phyloP scores from a whole-genome alignment of 1,140 invertebrate species.

The Drosophila obscura region DNA sequence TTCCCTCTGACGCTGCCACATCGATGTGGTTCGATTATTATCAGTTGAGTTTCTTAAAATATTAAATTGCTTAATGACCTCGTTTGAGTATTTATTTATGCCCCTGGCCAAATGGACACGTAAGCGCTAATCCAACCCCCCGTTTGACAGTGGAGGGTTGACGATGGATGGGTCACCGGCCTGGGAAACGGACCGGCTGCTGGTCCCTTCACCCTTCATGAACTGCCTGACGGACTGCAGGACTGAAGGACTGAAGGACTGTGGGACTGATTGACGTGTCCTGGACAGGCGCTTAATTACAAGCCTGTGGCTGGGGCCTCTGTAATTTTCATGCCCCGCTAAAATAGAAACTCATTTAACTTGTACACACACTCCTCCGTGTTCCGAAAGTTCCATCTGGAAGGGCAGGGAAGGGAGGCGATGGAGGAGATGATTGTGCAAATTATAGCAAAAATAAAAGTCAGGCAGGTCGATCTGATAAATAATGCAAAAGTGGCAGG shows the following conservation, averaged over 20 bases:
- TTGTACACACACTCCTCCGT: slow-evolving; percentile 36
- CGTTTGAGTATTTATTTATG: slow-evolving; percentile 60
- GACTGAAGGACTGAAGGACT: slow-evolving; percentile 22
- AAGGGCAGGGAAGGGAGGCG: background rate
- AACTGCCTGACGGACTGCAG: slow-evolving; percentile 3
- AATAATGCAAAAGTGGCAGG: slow-evolving; percentile 68
- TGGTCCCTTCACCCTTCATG: slow-evolving; percentile 28
- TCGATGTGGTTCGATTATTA: slow-evolving; percentile 72
- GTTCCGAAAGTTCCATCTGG: slow-evolving; percentile 28
- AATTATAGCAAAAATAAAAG: slow-evolving; percentile 61
- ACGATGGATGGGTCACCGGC: slow-evolving; percentile 4
- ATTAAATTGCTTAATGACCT: slow-evolving; percentile 82
- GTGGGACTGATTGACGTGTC: slow-evolving; percentile 62
- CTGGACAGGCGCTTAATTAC: slow-evolving; percentile 69
- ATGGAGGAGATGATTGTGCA: slow-evolving; percentile 45
- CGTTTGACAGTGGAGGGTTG: background rate
- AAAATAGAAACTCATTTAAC: slow-evolving; percentile 62
- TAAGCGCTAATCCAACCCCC: slow-evolving; percentile 52
- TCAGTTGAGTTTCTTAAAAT: slow-evolving; percentile 73
- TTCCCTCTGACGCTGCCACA: background rate
- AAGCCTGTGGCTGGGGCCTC: slow-evolving; percentile 45
- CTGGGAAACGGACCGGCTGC: slow-evolving; percentile 64
- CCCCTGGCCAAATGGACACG: slow-evolving; percentile 59
- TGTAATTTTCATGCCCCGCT: slow-evolving; percentile 67
- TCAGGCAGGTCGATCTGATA: slow-evolving; percentile 41